Base-by-base conservation (phyloP, 2,888 invertebrate species). In the Pyrgus malvae region DNA sequence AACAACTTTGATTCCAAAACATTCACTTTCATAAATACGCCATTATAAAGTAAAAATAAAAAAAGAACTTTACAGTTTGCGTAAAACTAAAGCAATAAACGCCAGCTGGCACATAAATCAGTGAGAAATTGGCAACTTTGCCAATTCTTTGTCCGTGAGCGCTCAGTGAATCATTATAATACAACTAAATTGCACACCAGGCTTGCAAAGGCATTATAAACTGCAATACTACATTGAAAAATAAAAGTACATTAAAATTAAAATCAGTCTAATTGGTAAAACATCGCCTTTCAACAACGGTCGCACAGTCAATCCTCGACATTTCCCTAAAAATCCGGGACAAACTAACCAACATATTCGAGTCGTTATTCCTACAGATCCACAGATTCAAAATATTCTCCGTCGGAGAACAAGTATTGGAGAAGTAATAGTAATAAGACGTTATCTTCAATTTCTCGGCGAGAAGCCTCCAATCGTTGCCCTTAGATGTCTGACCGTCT, bases 371-470 rank as follows among this genome's bases (percentile, higher is more conserved):
- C 66, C 97, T 93, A 60, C 98, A 98, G 84, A 98, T 97, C 98
- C 98, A 98, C 70, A 98, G 90, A 83, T 98, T 97, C 70, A 98
- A 91, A 68, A 98, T 96, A 81, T 97, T 97, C 78, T 98, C 98
- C 38, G 98, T 98, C 7, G 99, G 99, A 62, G 98, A 98, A 57
- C 96, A 94, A 77, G 98, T 98, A 50, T 98, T 97, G 37, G 98
- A 98, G 83, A 99, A 99, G 89, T 96, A 98, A 80, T 98, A 98
- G 71, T 97, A 97, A 83, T 97, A 98, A 72, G 97, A 95, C 83
- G 97, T 95, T 61, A 98, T 95, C 74, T 95, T 95, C 58, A 99
- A 92, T 75, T 96, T 95, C 76, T 96, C 96, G 6, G 99, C 98
- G 63, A 99, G 87, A 91, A 98, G 93, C 64, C 98, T 92, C 99